Evolutionary conservation across 2,888 invertebrate species (phyloP).

Genomic region (Alentia gelatinosa): DNA sequence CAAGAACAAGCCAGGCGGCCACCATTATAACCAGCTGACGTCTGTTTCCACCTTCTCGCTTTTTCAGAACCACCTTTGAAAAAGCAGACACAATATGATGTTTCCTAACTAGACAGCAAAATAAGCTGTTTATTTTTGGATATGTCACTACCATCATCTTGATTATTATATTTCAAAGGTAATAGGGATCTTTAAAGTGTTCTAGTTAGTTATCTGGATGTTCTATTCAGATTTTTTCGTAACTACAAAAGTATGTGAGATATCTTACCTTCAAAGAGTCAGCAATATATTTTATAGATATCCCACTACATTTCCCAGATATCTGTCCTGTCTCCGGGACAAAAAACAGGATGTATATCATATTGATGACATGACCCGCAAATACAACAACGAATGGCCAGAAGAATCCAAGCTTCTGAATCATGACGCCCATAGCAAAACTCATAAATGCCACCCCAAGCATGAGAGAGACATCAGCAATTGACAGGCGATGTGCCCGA

Average conservation of each 20-base stretch:
- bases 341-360: background rate
- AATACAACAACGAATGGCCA: background rate
- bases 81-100: background rate
- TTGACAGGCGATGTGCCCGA: background rate
- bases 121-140: too few relatives aligned
- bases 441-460: background rate
- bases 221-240: too few relatives aligned
- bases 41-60: background rate
- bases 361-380: background rate
- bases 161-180: too few relatives aligned
- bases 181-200: too few relatives aligned
- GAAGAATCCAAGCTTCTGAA: background rate
- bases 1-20: background rate
- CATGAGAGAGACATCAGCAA: background rate
- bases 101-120: too few relatives aligned
- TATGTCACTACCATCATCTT: too few relatives aligned
- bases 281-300: background rate
- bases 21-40: background rate
- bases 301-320: background rate
- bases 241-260: too few relatives aligned
- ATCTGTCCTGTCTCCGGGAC: background rate
- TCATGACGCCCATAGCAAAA: background rate
- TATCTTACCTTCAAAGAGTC: conserved; percentile 18
- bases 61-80: background rate
- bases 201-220: too few relatives aligned